Evolutionary conservation across 2,113 vertebrate species (phyloP).

Genomic region (Camelus bactrianus): DNA sequence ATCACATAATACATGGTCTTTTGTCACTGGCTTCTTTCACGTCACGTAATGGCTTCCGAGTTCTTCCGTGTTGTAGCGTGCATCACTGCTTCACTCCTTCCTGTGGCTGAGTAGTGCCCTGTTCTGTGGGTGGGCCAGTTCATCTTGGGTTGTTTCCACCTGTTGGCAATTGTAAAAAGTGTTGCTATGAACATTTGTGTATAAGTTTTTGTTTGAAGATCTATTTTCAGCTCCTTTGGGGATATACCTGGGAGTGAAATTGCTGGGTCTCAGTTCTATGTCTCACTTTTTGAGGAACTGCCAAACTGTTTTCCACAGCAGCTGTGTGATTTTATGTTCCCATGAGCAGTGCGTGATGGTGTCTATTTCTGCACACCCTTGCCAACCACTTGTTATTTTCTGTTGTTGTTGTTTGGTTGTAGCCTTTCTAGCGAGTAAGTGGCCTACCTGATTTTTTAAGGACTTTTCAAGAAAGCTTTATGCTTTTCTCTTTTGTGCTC

Average conservation of each 20-base stretch:
- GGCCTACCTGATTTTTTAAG: constrained; percentile 14
- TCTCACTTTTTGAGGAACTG: background rate
- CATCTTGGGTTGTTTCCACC: background rate
- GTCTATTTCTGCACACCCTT: background rate
- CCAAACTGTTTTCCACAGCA: background rate
- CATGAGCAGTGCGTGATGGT: background rate
- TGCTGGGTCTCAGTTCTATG: background rate
- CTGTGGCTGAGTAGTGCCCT: background rate
- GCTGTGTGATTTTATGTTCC: background rate
- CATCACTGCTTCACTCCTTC: background rate
- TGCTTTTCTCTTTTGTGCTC: background rate
- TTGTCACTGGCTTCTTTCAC: background rate
- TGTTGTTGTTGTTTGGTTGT: background rate
- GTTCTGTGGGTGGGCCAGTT: background rate
- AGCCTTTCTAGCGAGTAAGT: background rate
- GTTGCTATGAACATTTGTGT: constrained; percentile 8
- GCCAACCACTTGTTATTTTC: background rate
- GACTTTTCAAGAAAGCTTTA: background rate
- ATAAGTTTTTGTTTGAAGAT: background rate
- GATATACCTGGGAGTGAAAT: background rate
- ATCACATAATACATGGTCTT: background rate
- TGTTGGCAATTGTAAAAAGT: background rate
- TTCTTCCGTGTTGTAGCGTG: background rate
- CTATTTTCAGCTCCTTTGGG: background rate
- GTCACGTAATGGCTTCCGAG: background rate